phyloP scores from a whole-genome alignment of 1,140 invertebrate genomes.

The Pinna nobilis region DNA sequence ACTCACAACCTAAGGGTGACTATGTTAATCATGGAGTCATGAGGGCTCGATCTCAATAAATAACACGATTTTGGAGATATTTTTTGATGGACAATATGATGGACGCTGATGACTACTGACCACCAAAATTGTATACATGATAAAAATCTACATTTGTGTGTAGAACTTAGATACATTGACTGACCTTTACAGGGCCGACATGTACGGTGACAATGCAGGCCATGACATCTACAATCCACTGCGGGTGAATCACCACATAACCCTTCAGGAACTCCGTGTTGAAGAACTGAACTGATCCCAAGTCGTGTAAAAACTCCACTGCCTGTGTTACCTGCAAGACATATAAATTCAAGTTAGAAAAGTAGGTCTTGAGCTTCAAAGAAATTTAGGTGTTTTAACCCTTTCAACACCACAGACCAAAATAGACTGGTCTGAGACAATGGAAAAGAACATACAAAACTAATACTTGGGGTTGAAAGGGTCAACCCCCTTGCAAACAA shows the following conservation, averaged over 20 bases:
- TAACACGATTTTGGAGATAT: too few species aligned
- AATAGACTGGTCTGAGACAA: too few species aligned
- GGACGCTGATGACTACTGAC: background rate
- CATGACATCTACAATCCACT: conserved; percentile 75
- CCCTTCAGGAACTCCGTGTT: conserved; percentile 66
- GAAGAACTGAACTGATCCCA: conserved; percentile 73
- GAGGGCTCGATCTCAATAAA: too few species aligned
- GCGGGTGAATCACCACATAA: conserved; percentile 72
- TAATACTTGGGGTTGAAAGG: too few species aligned
- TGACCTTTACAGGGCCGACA: conserved; percentile 65
- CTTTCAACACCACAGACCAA: too few species aligned
- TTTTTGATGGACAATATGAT: background rate
- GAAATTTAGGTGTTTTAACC: too few species aligned
- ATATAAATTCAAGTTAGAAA: too few species aligned
- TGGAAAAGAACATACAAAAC: too few species aligned
- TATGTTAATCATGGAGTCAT: too few species aligned
- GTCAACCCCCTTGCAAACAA: too few species aligned
- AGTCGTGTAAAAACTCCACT: conserved; percentile 71
- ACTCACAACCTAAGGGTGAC: too few species aligned
- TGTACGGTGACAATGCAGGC: conserved; percentile 73
- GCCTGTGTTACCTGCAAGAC: conserved; percentile 63
- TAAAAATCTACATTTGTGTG: background rate
- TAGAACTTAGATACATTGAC: background rate
- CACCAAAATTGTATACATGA: background rate
- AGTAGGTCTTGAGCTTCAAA: too few species aligned